Percentiles rank a stretch among this genome's conserved stretches.
Evolutionary conservation across 1,140 invertebrate species (phyloP).

Genomic region (Brachionus rotundiformis): DNA sequence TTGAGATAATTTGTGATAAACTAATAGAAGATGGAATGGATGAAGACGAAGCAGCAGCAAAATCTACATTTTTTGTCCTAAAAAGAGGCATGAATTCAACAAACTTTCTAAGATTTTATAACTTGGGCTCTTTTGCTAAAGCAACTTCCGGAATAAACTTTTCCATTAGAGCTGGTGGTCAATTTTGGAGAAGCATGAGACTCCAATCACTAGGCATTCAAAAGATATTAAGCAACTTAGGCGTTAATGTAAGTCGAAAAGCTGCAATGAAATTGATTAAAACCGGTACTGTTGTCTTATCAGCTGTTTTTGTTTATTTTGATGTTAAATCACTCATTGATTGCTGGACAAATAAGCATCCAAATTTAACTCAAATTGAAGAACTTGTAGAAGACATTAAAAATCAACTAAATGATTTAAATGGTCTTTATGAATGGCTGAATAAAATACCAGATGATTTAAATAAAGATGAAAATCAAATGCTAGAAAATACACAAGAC

Average conservation of each 20-base stretch:
- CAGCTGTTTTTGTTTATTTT: background rate
- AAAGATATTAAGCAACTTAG: background rate
- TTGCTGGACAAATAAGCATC: background rate
- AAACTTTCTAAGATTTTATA: background rate
- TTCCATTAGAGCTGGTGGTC: background rate
- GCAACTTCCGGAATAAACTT: background rate
- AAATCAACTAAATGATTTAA: background rate
- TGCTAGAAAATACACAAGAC: too few relatives aligned
- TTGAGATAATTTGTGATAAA: background rate
- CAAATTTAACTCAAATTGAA: background rate
- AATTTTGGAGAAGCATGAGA: background rate
- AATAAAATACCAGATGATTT: background rate
- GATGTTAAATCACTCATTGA: background rate
- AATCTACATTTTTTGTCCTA: background rate
- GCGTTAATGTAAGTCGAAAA: background rate
- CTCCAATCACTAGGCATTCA: background rate
- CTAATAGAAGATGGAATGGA: background rate
- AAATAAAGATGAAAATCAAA: background rate
- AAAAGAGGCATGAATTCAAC: background rate
- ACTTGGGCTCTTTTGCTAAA: background rate
- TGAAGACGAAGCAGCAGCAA: background rate
- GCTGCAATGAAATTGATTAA: background rate
- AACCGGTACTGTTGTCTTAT: background rate
- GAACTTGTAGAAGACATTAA: background rate
- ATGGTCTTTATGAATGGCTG: background rate